Evolutionary conservation across 2,797 vertebrate genomes (phyloP).

Genomic region (Myoxocephalus aenaeus): DNA sequence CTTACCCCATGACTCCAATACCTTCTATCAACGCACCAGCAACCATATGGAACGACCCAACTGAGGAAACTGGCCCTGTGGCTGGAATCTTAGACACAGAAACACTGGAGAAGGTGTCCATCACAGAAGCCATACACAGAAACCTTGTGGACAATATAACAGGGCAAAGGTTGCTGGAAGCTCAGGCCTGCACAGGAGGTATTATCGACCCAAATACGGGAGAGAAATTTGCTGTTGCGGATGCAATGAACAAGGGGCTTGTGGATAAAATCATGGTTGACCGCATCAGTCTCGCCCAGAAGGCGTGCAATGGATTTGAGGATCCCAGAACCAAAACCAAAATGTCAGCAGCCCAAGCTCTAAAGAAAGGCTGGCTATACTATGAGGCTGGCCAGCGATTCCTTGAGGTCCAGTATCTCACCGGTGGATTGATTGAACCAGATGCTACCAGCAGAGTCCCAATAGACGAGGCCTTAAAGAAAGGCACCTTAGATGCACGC

Average conservation of each 20-base stretch:
- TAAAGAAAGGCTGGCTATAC: slow-evolving; percentile 99
- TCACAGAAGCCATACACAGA: slow-evolving; percentile 96
- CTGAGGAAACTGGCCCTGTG: slow-evolving; percentile 93
- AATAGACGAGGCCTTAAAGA: slow-evolving; percentile 92
- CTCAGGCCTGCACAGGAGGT: slow-evolving; percentile 97
- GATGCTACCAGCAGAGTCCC: slow-evolving; percentile 87
- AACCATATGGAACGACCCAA: slow-evolving; percentile 92
- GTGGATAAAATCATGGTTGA: slow-evolving; percentile 99
- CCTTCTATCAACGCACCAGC: slow-evolving; percentile 84
- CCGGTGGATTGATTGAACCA: slow-evolving; percentile 95
- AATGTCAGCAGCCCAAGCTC: slow-evolving; percentile 97
- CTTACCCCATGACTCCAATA: slow-evolving; percentile 88
- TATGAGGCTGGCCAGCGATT: slow-evolving; percentile 97
- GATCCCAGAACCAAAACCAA: slow-evolving; percentile 97
- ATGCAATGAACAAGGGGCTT: slow-evolving; percentile 91
- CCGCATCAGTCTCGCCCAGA: slow-evolving; percentile 96
- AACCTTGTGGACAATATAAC: slow-evolving; percentile 98
- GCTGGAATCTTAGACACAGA: slow-evolving; percentile 97
- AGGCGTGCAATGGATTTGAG: slow-evolving; percentile 96
- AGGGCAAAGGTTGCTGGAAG: slow-evolving; percentile 94
- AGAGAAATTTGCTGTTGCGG: slow-evolving; percentile 89
- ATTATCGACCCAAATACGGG: slow-evolving; percentile 94
- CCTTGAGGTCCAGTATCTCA: slow-evolving; percentile 98
- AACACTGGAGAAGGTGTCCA: slow-evolving; percentile 95
- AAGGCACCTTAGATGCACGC: slow-evolving; percentile 92